Evolutionary conservation across 2,113 vertebrate genomes (phyloP).

Genomic region (Cyrtonyx montezumae): DNA sequence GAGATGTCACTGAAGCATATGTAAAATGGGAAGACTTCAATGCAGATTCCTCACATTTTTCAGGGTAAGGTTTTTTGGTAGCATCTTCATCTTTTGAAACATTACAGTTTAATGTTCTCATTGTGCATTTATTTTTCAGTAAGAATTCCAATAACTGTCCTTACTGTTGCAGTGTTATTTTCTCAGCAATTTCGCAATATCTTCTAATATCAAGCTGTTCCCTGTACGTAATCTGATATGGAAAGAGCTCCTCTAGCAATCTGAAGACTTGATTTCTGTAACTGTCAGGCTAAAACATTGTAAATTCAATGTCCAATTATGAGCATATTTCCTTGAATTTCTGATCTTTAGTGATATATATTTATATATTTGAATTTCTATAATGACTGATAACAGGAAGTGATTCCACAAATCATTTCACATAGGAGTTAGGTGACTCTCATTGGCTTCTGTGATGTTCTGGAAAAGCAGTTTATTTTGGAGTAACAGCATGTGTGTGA

Average conservation of each 20-base stretch:
- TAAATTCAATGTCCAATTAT: neutral
- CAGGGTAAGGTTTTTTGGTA: neutral
- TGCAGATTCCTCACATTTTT: conserved; percentile 17
- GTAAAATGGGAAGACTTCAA: neutral
- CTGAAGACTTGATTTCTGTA: neutral
- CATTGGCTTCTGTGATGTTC: neutral
- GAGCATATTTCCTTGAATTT: neutral
- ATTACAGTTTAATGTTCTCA: neutral
- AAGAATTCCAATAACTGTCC: neutral
- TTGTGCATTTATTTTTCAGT: neutral
- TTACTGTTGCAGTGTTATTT: neutral
- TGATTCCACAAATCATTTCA: neutral
- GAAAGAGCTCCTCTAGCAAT: neutral
- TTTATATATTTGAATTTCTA: neutral
- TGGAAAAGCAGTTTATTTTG: neutral
- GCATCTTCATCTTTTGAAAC: neutral
- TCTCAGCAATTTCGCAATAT: conserved; percentile 15
- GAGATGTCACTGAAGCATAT: neutral
- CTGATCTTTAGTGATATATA: neutral
- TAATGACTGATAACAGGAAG: neutral
- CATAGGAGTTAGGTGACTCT: neutral
- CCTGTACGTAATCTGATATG: neutral
- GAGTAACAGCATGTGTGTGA: too few species aligned
- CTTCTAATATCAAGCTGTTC: neutral
- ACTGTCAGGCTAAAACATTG: neutral